Evolutionary conservation across 2,113 vertebrate genomes (phyloP).

Genomic region (Hucho hucho): DNA sequence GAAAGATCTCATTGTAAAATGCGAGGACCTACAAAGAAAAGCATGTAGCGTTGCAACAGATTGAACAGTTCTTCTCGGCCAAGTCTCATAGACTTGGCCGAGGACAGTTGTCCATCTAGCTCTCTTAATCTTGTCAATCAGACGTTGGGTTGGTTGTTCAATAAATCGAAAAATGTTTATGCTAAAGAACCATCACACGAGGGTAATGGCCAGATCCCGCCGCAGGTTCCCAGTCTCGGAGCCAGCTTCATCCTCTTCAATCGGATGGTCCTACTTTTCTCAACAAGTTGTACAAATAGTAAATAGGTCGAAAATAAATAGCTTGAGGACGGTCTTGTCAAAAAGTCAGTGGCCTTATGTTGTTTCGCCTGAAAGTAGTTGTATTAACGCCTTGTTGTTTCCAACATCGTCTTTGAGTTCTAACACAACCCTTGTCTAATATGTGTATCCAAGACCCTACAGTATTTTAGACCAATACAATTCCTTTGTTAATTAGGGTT

Average conservation of each 20-base stretch:
- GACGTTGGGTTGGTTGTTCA: conserved; percentile 73
- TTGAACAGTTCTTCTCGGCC: conserved; percentile 77
- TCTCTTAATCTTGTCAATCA: conserved; percentile 77
- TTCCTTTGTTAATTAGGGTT: neutral
- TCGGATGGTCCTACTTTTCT: neutral
- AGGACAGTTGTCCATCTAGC: conserved; percentile 73
- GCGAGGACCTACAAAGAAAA: conserved; percentile 80
- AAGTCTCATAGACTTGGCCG: conserved; percentile 74
- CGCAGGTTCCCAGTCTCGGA: conserved; percentile 79
- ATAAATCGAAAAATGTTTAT: conserved; percentile 75
- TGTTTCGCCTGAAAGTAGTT: neutral
- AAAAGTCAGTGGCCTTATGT: neutral
- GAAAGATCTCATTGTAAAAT: conserved; percentile 74
- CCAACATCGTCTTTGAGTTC: neutral
- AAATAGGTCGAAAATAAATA: neutral
- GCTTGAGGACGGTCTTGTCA: neutral
- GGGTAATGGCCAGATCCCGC: conserved; percentile 74
- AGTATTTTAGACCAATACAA: neutral
- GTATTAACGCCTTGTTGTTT: neutral
- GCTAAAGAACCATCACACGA: conserved; percentile 52
- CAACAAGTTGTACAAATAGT: neutral
- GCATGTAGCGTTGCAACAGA: conserved; percentile 68
- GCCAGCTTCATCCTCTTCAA: conserved; percentile 74
- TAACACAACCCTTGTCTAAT: neutral
- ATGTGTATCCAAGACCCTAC: neutral